phyloP scores from a whole-genome alignment of 1,140 invertebrate species.

The Apocrypta bakeri region DNA sequence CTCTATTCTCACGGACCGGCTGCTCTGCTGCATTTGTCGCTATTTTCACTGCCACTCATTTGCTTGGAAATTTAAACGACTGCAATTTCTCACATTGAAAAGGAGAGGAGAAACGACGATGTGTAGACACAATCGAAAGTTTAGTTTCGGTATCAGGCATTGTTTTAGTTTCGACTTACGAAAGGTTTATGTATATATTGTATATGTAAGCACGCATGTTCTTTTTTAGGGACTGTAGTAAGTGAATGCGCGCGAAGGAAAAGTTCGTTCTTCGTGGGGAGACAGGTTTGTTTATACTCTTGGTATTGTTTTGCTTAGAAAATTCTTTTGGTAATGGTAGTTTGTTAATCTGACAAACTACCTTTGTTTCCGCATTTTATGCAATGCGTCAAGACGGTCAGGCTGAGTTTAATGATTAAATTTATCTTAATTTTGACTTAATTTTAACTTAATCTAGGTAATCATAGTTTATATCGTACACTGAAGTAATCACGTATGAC shows the following conservation, averaged over 20 bases:
- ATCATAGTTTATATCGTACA: too few species aligned
- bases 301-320: background rate
- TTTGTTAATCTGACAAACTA: too few species aligned
- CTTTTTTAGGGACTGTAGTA: background rate
- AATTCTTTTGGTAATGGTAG: background rate
- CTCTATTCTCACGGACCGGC: conserved; percentile 40
- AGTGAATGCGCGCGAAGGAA: background rate
- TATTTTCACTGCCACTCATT: conserved; percentile 42
- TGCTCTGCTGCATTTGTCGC: background rate
- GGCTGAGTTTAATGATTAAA: too few species aligned
- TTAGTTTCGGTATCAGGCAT: conserved; percentile 32
- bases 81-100: conserved; percentile 8
- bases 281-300: background rate
- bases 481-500: too few species aligned
- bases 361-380: too few species aligned
- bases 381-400: too few species aligned
- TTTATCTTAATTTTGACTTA: too few species aligned
- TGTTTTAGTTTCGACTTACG: conserved; percentile 28
- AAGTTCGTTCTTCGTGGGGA: background rate
- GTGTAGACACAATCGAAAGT: conserved; percentile 37
- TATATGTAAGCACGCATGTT: background rate
- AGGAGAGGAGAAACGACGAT: background rate
- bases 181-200: background rate
- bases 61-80: conserved; percentile 22
- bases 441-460: too few species aligned